Evolutionary conservation across 2,797 vertebrate species (phyloP).

Genomic region (Diceros bicornis): DNA sequence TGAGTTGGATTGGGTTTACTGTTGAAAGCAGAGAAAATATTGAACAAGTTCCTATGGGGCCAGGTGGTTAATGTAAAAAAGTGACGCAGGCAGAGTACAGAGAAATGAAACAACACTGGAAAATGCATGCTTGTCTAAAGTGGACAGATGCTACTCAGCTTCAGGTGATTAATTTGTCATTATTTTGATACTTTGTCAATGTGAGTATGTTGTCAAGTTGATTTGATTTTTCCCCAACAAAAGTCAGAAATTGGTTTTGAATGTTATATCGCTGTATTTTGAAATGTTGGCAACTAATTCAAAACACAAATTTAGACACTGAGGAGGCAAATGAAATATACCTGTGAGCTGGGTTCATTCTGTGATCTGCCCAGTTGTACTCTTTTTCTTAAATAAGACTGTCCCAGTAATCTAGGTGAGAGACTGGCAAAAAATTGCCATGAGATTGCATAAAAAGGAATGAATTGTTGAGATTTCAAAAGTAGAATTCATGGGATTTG

Average conservation of each 20-base stretch:
- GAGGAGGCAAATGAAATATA: not conserved
- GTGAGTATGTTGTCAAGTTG: not conserved
- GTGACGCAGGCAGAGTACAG: not conserved
- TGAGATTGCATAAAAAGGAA: not conserved
- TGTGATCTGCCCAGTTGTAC: not conserved
- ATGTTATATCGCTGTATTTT: not conserved
- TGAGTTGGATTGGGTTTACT: not conserved
- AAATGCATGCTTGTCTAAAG: not conserved
- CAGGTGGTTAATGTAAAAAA: not conserved
- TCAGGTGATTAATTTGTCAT: constrained; percentile 19
- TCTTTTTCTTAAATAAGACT: not conserved
- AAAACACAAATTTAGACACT: not conserved
- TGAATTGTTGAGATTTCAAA: constrained; percentile 16
- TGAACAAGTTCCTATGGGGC: not conserved
- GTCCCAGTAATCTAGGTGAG: not conserved
- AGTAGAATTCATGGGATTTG: not conserved
- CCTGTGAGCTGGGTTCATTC: not conserved
- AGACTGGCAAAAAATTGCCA: not conserved
- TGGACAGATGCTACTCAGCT: not conserved
- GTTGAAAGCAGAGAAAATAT: not conserved
- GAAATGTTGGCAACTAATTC: not conserved
- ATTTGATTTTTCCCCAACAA: not conserved
- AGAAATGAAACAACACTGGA: constrained; percentile 15
- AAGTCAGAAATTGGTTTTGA: constrained; percentile 40
- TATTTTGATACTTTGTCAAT: constrained; percentile 23